Conservation (phyloP, 1,140 invertebrate species). For the Drosophila tropicalis region DNA sequence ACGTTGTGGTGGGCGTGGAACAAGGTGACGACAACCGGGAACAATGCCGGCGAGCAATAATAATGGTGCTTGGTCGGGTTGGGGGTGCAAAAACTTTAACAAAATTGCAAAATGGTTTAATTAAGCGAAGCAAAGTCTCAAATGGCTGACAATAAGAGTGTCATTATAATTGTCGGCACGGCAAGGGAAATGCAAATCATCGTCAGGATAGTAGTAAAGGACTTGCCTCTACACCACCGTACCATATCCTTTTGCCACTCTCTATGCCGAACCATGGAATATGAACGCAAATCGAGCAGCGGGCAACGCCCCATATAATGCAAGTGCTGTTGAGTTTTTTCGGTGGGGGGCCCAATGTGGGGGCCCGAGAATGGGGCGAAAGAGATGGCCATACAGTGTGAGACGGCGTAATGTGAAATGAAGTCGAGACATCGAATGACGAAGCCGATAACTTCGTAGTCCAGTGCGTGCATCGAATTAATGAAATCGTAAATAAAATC, state of each 20-base stretch:
- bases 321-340: constrained; percentile 22
- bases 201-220: constrained; percentile 34
- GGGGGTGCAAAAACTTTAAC: constrained; percentile 30
- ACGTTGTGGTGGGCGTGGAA: constrained; percentile 2
- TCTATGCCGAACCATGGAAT: not conserved
- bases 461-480: constrained; percentile 66
- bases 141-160: constrained; percentile 78
- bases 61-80: constrained; percentile 5
- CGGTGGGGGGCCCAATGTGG: not conserved
- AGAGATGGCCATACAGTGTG: constrained; percentile 3
- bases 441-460: constrained; percentile 30
- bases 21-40: not conserved
- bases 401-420: not conserved
- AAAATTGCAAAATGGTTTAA: constrained; percentile 72
- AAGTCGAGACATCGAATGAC: constrained; percentile 1
- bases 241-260: not conserved
- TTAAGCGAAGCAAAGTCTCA: constrained; percentile 51
- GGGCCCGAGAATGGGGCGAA: not conserved
- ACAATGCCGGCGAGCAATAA: too few species aligned
- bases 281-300: not conserved
- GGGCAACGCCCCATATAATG: constrained; percentile 54
- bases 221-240: too few species aligned
- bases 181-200: constrained; percentile 66
- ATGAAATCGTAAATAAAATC: constrained; percentile 66
- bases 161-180: constrained; percentile 70